Evolutionary conservation across 2,797 vertebrate genomes (phyloP).

Genomic region (Novumbra hubbsi): DNA sequence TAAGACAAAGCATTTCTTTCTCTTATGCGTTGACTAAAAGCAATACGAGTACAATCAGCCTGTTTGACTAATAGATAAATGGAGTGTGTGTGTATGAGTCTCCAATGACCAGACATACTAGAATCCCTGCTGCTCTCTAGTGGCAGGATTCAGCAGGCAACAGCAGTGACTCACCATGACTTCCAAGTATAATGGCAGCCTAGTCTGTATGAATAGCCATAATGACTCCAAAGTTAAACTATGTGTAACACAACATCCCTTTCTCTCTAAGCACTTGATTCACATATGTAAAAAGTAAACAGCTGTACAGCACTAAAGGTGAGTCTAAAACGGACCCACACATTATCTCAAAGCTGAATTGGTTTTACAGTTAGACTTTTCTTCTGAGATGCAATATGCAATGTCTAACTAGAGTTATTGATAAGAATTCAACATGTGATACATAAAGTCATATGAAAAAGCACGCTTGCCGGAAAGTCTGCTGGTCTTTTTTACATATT

Average conservation of each 20-base stretch:
- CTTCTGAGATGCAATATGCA: neutral
- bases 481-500: too few species aligned
- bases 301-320: neutral
- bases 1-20: conserved; percentile 12
- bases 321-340: neutral
- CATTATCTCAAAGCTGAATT: neutral
- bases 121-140: conserved; percentile 44
- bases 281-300: neutral
- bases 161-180: neutral
- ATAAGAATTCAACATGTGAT: neutral
- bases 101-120: neutral
- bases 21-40: conserved; percentile 12
- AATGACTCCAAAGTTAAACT: conserved; percentile 6
- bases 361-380: neutral
- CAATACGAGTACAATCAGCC: conserved; percentile 12
- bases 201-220: neutral
- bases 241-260: neutral
- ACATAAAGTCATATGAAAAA: neutral
- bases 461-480: too few species aligned
- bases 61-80: conserved; percentile 25
- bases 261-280: neutral
- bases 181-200: conserved; percentile 3
- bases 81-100: neutral
- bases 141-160: conserved; percentile 28
- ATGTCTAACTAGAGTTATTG: neutral